Evolutionary conservation across 2,797 vertebrate species (phyloP).

Genomic region (Coilia nasus): DNA sequence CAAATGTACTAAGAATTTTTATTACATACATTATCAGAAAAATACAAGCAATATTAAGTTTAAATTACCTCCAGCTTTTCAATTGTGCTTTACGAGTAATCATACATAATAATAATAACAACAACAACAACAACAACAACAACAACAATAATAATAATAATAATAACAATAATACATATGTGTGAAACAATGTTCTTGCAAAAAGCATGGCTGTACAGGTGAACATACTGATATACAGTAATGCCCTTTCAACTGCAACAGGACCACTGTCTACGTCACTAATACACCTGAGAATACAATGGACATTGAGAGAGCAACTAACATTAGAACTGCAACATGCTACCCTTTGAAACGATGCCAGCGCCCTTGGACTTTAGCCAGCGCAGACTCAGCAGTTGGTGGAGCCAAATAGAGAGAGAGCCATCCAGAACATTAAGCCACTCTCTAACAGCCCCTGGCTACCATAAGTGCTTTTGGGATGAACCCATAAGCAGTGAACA

Average conservation of each 20-base stretch:
- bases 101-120: no score
- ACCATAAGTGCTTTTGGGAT: not conserved
- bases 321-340: not conserved
- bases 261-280: not conserved
- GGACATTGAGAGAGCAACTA: not conserved
- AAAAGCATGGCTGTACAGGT: not conserved
- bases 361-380: not conserved
- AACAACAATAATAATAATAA: no score
- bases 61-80: no score
- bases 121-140: no score
- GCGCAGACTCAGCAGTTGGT: not conserved
- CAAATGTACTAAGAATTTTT: no score
- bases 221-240: not conserved
- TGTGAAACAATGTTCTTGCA: not conserved
- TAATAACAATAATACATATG: no score
- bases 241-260: not conserved
- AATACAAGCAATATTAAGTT: no score
- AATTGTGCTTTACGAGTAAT: no score
- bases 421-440: not conserved
- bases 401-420: not conserved
- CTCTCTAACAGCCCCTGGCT: not conserved
- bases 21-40: no score
- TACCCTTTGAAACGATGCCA: not conserved
- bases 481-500: not conserved
- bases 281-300: not conserved